Evolutionary conservation across 2,113 vertebrate genomes (phyloP).

Genomic region (Rhipidura dahli): DNA sequence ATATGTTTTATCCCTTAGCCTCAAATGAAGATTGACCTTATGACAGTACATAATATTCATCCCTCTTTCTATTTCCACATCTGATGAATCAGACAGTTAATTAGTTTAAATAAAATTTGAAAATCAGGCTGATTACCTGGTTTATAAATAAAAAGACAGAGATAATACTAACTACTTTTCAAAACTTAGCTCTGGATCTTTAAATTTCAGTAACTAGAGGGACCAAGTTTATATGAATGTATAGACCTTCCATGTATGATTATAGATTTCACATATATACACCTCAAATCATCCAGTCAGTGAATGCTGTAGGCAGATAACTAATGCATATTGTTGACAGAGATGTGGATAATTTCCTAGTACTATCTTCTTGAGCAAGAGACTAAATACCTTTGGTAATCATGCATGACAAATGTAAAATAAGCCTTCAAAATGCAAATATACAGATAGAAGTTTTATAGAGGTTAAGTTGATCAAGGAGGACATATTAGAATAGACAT

Average conservation of each 20-base stretch:
- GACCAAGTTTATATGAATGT: background rate
- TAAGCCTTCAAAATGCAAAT: background rate
- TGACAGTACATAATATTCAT: background rate
- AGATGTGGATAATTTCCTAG: background rate
- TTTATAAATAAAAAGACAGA: background rate
- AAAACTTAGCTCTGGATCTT: background rate
- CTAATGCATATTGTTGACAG: background rate
- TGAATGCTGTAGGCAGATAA: background rate
- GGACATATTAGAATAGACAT: background rate
- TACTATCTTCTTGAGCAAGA: background rate
- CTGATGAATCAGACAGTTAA: background rate
- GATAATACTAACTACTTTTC: background rate
- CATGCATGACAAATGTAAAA: background rate
- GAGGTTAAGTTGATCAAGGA: background rate
- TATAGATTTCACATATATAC: background rate
- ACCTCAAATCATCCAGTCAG: background rate
- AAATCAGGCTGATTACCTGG: background rate
- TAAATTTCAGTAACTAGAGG: background rate
- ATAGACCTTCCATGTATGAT: background rate
- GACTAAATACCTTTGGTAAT: background rate
- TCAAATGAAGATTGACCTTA: background rate
- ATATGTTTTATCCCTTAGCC: background rate
- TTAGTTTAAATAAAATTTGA: background rate
- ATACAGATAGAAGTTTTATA: background rate
- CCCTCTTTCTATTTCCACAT: background rate